A percentile compares a stretch with the other conserved stretches of the same genome.
These are phyloP conservation scores for Tethea ocularis DNA, from an alignment of 2,888 invertebrate genomes.

Conservation along the genomic window DNA sequence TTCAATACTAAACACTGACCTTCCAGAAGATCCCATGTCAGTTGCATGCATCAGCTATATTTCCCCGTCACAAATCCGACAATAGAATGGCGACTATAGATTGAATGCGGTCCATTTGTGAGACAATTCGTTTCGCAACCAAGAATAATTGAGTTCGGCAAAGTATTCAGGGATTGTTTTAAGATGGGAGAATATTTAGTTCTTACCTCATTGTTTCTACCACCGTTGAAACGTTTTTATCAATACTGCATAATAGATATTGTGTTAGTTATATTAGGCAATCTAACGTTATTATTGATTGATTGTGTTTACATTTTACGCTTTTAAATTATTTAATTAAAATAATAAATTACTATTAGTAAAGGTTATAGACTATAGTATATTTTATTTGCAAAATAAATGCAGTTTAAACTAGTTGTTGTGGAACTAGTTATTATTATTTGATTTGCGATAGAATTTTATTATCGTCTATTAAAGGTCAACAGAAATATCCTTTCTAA, in stretches of 20 bases:
- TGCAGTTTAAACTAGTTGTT: background rate
- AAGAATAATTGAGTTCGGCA: constrained; percentile 26
- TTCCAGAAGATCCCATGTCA: constrained; percentile 5
- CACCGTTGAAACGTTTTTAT: constrained; percentile 26
- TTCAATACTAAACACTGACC: background rate
- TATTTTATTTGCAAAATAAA: background rate
- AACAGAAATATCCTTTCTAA: no score
- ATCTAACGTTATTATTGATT: background rate
- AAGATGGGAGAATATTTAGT: constrained; percentile 24
- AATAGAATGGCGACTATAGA: constrained; percentile 36
- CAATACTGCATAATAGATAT: constrained; percentile 27
- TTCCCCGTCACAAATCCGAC: constrained; percentile 38
- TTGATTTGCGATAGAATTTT: background rate
- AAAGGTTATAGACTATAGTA: background rate
- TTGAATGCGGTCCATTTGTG: constrained; percentile 39
- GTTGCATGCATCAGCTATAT: constrained; percentile 21
- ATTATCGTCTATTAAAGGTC: background rate
- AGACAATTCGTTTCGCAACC: constrained; percentile 39
- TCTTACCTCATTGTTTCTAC: constrained; percentile 30
- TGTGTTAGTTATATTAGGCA: constrained; percentile 22
- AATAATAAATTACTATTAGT: background rate
- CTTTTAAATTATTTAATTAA: background rate
- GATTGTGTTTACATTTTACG: background rate
- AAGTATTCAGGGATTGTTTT: constrained; percentile 31
- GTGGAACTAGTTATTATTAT: background rate